Conservation (phyloP, 2,113 vertebrate genomes). For the Etheostoma spectabile region DNA sequence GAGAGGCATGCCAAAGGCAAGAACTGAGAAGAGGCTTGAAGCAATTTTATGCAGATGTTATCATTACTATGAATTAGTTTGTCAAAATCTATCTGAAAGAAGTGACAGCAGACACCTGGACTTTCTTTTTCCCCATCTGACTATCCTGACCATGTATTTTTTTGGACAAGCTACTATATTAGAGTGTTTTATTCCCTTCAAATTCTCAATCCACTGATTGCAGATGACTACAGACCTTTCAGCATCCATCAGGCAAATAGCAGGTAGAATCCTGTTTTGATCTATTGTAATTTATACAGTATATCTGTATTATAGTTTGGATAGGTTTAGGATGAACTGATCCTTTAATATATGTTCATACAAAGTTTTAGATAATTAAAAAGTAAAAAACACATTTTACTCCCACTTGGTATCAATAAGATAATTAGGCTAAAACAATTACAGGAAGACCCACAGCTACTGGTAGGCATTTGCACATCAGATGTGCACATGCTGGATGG, state of each 20-base stretch:
- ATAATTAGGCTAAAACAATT: neutral
- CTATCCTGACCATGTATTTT: neutral
- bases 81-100: conserved; percentile 38
- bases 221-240: neutral
- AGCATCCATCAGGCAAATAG: neutral
- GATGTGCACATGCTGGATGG: neutral
- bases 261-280: neutral
- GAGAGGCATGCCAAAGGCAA: conserved; percentile 46
- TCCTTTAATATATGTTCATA: neutral
- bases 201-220: neutral
- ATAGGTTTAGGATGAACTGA: neutral
- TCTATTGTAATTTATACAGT: neutral
- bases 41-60: conserved; percentile 47
- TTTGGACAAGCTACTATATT: neutral
- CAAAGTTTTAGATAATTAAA: neutral
- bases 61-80: conserved; percentile 49
- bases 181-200: neutral
- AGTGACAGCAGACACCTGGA: conserved; percentile 48
- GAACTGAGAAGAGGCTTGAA: conserved; percentile 22
- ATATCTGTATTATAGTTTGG: neutral
- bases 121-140: conserved; percentile 12
- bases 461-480: neutral
- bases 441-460: neutral
- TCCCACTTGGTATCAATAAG: neutral
- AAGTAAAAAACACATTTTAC: neutral